Evolutionary conservation across 2,113 vertebrate species (phyloP).

Genomic region (Pelobates fuscus): DNA sequence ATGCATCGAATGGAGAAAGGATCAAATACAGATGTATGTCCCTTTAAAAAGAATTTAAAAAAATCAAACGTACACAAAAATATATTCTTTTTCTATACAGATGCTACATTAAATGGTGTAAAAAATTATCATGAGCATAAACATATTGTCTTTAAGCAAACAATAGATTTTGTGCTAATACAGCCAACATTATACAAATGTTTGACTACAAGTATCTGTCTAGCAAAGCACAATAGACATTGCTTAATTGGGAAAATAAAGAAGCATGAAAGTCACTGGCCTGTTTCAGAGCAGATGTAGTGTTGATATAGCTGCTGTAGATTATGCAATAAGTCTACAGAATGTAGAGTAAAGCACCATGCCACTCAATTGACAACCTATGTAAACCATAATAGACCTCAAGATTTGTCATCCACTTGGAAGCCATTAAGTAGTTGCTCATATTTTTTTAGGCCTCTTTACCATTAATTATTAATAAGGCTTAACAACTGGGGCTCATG

Average conservation of each 20-base stretch:
- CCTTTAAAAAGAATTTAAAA: too few relatives aligned
- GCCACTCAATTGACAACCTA: neutral
- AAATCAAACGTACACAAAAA: too few relatives aligned
- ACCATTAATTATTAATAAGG: too few relatives aligned
- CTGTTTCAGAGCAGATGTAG: neutral
- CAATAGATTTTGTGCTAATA: neutral
- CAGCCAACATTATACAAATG: neutral
- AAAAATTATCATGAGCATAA: too few relatives aligned
- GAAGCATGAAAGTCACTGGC: neutral
- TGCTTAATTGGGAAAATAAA: neutral
- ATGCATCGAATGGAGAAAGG: too few relatives aligned
- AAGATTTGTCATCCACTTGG: constrained; percentile 41
- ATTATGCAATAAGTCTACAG: constrained; percentile 9
- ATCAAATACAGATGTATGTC: too few relatives aligned
- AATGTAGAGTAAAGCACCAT: neutral
- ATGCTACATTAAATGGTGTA: too few relatives aligned
- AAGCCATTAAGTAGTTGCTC: constrained; percentile 49
- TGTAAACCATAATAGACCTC: neutral
- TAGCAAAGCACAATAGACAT: neutral
- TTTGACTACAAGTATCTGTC: neutral
- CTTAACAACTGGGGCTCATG: too few relatives aligned
- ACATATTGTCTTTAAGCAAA: too few relatives aligned
- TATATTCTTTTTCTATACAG: too few relatives aligned
- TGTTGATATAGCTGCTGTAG: constrained; percentile 6
- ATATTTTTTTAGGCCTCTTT: constrained; percentile 53